Percentiles rank a stretch among this genome's conserved stretches.
Conservation (phyloP, 53 echinoderm and acorn worm species). For the Patiria pectinifera region DNA sequence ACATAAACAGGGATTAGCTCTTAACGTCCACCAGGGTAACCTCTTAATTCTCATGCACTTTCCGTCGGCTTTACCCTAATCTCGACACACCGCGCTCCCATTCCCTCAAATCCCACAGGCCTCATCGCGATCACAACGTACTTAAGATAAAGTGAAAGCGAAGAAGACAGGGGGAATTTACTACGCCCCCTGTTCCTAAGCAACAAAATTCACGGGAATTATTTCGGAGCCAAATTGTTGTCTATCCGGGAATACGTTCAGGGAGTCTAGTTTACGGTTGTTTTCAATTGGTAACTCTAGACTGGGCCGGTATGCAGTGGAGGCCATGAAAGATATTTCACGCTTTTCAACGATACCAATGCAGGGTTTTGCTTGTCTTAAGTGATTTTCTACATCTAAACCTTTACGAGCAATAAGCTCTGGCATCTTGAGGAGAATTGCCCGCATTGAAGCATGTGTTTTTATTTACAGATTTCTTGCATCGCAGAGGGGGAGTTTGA, state of each 20-base stretch:
- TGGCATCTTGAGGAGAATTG: too few species aligned
- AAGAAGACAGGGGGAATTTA: neutral
- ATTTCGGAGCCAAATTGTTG: neutral
- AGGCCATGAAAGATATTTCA: neutral
- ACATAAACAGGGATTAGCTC: neutral
- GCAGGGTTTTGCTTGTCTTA: too few species aligned
- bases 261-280: neutral
- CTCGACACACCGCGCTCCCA: neutral
- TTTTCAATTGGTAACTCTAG: neutral
- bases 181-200: neutral
- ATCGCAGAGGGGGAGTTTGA: too few species aligned
- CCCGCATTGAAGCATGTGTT: too few species aligned
- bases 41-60: slow-evolving; percentile 11
- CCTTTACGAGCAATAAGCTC: too few species aligned
- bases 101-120: neutral
- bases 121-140: neutral
- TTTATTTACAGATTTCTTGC: too few species aligned
- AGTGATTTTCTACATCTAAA: too few species aligned
- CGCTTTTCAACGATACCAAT: neutral
- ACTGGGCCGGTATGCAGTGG: neutral
- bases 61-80: neutral
- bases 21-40: neutral
- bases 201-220: neutral
- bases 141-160: neutral
- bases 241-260: neutral